Conservation (phyloP, 2,888 invertebrate genomes). For the Noctua janthe region DNA sequence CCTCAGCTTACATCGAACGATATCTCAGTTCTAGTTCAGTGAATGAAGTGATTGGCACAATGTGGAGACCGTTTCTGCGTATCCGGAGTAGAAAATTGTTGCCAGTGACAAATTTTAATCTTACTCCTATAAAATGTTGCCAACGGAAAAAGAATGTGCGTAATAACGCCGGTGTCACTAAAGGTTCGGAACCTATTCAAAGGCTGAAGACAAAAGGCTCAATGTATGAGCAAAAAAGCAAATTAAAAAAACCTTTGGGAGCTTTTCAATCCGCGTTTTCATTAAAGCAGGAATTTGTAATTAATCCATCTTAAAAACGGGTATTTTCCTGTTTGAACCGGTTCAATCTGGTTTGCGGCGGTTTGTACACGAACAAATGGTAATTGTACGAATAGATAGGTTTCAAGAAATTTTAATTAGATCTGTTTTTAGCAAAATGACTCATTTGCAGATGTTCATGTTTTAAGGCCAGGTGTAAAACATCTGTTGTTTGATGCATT, state of each 20-base stretch:
- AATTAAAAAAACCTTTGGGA: slow-evolving; percentile 70
- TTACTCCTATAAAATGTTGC: slow-evolving; percentile 42
- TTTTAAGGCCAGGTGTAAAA: slow-evolving; percentile 40
- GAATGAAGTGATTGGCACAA: slow-evolving; percentile 30
- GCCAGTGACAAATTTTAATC: slow-evolving; percentile 37
- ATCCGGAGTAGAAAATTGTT: slow-evolving; percentile 22
- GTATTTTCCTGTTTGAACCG: slow-evolving; percentile 65
- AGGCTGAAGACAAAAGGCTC: slow-evolving; percentile 67
- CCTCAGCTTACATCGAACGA: slow-evolving; percentile 17
- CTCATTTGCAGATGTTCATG: slow-evolving; percentile 33
- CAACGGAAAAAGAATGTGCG: slow-evolving; percentile 62
- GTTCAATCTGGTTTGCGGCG: slow-evolving; percentile 58
- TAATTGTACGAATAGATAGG: slow-evolving; percentile 20
- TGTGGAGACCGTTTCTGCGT: background rate
- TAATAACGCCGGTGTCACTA: slow-evolving; percentile 60
- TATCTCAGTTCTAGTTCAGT: slow-evolving; percentile 47
- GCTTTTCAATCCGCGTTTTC: slow-evolving; percentile 68
- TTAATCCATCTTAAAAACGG: slow-evolving; percentile 71
- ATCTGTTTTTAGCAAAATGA: slow-evolving; percentile 16
- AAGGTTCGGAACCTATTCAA: slow-evolving; percentile 56
- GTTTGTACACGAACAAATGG: slow-evolving; percentile 39
- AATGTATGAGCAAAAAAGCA: slow-evolving; percentile 68
- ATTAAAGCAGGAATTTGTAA: slow-evolving; percentile 71
- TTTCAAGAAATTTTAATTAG: slow-evolving; percentile 24
- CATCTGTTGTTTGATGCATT: slow-evolving; percentile 38